Conservation (phyloP, 2,797 vertebrate genomes). For the Poeciliopsis infans region DNA sequence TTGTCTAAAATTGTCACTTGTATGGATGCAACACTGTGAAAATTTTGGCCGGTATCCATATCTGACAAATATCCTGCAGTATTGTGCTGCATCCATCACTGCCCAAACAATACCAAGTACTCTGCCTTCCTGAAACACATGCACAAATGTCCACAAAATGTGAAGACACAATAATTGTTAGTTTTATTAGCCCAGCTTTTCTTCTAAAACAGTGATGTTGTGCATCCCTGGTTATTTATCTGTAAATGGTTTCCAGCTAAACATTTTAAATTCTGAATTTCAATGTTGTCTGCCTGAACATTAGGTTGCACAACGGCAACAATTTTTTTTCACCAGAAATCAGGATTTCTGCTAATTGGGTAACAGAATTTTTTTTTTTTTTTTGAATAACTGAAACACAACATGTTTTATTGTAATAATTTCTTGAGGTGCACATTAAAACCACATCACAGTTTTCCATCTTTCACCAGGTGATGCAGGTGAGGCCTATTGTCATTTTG, state of each 20-base stretch:
- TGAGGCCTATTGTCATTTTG: neutral
- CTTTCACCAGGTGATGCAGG: neutral
- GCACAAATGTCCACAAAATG: neutral
- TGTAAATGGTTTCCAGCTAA: neutral
- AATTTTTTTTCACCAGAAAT: neutral
- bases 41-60: neutral
- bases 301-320: neutral
- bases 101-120: neutral
- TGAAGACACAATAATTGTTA: neutral
- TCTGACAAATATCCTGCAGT: neutral
- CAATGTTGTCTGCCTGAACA: neutral
- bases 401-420: neutral
- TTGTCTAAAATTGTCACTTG: neutral
- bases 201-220: neutral
- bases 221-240: neutral
- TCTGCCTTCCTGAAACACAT: neutral
- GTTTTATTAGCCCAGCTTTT: neutral
- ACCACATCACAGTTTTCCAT: neutral
- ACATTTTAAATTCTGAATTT: neutral
- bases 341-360: neutral
- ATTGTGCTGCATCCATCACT: neutral
- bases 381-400: neutral
- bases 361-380: neutral
- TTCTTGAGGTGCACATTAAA: neutral
- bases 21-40: neutral